These are phyloP conservation scores for Bathybates hornii DNA, from an alignment of 2,113 vertebrate genomes.

Conservation along the genomic window DNA sequence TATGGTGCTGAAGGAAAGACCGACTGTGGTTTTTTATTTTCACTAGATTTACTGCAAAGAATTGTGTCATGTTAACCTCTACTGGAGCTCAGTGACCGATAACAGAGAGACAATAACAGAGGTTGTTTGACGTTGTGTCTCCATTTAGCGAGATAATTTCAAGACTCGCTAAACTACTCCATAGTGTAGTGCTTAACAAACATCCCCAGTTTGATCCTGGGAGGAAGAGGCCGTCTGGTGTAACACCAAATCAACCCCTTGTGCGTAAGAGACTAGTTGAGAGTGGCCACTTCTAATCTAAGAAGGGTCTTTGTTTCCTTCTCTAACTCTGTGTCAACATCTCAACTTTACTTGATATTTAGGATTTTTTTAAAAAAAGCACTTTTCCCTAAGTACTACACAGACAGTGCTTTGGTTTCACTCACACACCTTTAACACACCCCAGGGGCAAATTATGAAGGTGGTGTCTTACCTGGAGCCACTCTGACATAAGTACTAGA, in stretches of 20 bases:
- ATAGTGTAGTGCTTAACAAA: not conserved
- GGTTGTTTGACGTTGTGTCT: not conserved
- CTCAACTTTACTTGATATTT: not conserved
- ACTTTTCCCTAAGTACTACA: not conserved
- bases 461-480: not conserved
- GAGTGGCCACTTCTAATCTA: not conserved
- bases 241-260: not conserved
- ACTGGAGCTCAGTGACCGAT: not conserved
- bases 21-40: accelerated
- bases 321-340: not conserved
- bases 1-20: not conserved
- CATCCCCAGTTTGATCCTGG: not conserved
- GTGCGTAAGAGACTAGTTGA: accelerated
- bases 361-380: not conserved
- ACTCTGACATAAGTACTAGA: not conserved
- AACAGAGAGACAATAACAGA: not conserved
- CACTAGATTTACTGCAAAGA: not conserved
- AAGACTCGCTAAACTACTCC: not conserved
- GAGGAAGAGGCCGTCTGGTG: not conserved
- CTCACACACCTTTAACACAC: not conserved
- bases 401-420: not conserved
- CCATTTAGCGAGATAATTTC: not conserved
- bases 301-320: accelerated
- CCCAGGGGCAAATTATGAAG: accelerated
- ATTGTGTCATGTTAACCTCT: not conserved